Percentiles rank a stretch among this genome's conserved stretches.
These are phyloP conservation scores for Torymus aiolomorphi DNA, from an alignment of 2,888 invertebrate species.

Conservation along the genomic window DNA sequence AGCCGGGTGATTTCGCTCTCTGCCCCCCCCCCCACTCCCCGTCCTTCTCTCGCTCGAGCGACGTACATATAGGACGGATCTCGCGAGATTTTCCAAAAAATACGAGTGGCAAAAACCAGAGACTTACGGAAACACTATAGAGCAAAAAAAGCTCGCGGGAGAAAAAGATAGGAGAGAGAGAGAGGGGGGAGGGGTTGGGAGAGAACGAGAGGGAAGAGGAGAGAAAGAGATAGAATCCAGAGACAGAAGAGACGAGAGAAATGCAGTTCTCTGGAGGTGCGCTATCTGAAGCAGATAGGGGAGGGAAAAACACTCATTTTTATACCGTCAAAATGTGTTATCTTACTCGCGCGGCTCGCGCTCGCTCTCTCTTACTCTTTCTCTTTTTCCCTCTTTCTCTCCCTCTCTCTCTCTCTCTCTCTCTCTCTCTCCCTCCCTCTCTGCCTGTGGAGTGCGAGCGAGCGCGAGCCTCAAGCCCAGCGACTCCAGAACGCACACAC, in stretches of 20 bases:
- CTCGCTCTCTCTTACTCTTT: conserved; percentile 60
- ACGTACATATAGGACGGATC: conserved; percentile 24
- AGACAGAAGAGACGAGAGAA: conserved; percentile 59
- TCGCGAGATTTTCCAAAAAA: conserved; percentile 55
- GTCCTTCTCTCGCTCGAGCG: conserved; percentile 9
- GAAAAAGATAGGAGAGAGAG: conserved; percentile 44
- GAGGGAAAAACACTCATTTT: conserved; percentile 76
- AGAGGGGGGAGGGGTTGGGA: conserved; percentile 24
- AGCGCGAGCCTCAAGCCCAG: conserved; percentile 38
- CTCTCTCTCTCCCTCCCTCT: conserved; percentile 52
- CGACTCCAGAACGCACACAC: conserved; percentile 53
- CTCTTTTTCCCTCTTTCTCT: conserved; percentile 52
- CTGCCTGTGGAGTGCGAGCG: neutral
- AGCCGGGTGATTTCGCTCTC: conserved; percentile 36
- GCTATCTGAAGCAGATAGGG: conserved; percentile 70
- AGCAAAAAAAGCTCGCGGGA: conserved; percentile 8
- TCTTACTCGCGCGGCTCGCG: conserved; percentile 70
- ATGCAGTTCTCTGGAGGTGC: conserved; percentile 66
- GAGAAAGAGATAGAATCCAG: conserved; percentile 54
- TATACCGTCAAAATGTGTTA: conserved; percentile 76
- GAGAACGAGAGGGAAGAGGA: conserved; percentile 25
- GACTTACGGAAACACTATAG: conserved; percentile 49
- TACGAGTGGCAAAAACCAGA: conserved; percentile 51
- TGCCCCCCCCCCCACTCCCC: neutral
- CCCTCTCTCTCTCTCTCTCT: conserved; percentile 55